Percentiles rank a stretch among this genome's conserved stretches.
Evolutionary conservation across 2,113 vertebrate genomes (phyloP).

Genomic region (Herpetotheres cachinnans): DNA sequence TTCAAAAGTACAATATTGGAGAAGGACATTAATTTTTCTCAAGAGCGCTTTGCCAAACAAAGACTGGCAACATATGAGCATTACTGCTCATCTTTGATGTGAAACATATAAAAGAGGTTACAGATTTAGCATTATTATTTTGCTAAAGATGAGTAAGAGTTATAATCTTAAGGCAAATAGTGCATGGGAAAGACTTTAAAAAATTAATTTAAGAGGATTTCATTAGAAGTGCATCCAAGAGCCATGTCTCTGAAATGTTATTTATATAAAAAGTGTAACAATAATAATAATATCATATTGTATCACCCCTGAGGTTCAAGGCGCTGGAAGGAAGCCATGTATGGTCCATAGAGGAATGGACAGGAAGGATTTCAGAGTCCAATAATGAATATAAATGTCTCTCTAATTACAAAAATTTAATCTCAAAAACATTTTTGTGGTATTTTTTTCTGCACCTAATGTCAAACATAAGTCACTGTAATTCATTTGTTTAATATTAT

Average conservation of each 20-base stretch:
- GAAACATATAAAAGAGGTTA: neutral
- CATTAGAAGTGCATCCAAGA: neutral
- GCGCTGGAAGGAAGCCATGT: neutral
- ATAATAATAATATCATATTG: neutral
- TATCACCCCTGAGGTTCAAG: neutral
- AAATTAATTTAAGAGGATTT: neutral
- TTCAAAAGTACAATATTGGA: neutral
- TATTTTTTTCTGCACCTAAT: neutral
- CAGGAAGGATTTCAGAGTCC: neutral
- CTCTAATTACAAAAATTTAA: neutral
- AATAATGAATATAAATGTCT: neutral
- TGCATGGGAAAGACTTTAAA: neutral
- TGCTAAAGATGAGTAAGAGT: neutral
- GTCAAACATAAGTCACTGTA: neutral
- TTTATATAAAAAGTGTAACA: neutral
- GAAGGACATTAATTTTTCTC: neutral
- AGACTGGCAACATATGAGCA: neutral
- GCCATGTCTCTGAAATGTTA: neutral
- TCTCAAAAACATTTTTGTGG: neutral
- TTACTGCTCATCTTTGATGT: neutral
- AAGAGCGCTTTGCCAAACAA: neutral
- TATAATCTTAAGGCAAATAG: neutral
- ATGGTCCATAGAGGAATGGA: neutral
- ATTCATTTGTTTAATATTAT: neutral
- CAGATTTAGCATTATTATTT: neutral